Base-by-base conservation (phyloP, 2,113 vertebrate species). In the Rhinopomastus cyanomelas region DNA sequence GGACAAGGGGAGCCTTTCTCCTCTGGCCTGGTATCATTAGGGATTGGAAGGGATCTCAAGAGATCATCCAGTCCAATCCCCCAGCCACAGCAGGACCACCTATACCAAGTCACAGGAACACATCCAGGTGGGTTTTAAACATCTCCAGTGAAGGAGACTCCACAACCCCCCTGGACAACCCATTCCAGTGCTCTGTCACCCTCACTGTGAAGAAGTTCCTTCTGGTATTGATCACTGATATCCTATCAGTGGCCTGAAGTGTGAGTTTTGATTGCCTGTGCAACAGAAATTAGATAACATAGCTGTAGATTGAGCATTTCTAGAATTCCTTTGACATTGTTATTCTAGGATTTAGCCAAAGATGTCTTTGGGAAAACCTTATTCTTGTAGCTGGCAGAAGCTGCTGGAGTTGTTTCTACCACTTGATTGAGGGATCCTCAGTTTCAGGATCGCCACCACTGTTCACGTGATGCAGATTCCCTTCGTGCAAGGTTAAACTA, bases 321-420 rank as follows among this genome's bases (percentile, higher is more conserved):
- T 80, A 73, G 83, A 89, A 93, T 89, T 90, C 71, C 62, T 86
- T 12, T 67, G 69, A 92, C 74, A 42, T 57, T 85, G 75, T 94
- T 95, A 61, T 93, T 85, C 57, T 74, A 95, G 78, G 48, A 91
- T 92, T 90, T 86, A 88, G 79, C 84, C 44, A 84, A 92, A 89
- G 71, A 48, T 87, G 48, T 69, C 67, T 69, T 92, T 89, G 83
- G 81, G 82, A 87, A 85, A 92, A 27, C 39, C 53, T 87, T 83
- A 42, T 66, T 96, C 77, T 90, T 94, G 83, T 90, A 81, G 51
- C 83, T 95, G 93, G 86, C 71, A 85, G 77, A 76, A 26, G n/a
- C 56, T 85, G 29, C 23, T 30, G 55, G 71, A 75, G 71, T 74
- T 88, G 93, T 94, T 92, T 94, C 85, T 91, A 69, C 60, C 22